Evolutionary conservation across 2,888 invertebrate genomes (phyloP).

Genomic region (Melanotus villosus): DNA sequence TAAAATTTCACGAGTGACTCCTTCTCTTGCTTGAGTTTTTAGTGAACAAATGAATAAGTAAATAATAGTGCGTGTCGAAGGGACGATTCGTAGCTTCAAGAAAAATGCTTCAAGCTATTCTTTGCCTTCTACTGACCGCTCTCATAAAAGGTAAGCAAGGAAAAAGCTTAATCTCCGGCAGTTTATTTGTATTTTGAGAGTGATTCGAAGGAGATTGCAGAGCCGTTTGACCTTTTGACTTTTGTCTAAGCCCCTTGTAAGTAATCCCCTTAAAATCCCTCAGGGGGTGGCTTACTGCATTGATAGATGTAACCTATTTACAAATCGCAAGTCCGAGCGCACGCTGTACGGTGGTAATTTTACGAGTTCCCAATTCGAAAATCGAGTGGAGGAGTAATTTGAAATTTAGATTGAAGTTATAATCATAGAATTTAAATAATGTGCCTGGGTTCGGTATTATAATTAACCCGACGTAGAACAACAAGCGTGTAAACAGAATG

Average conservation of each 20-base stretch:
- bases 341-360: not conserved
- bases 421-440: too few relatives aligned
- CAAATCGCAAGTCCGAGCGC: not conserved
- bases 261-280: slow-evolving; percentile 11
- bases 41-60: slow-evolving; percentile 38
- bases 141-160: slow-evolving; percentile 36
- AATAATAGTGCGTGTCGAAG: slow-evolving; percentile 4
- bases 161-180: not conserved
- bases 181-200: slow-evolving; percentile 18
- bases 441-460: too few relatives aligned
- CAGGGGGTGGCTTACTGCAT: not conserved
- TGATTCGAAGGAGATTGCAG: too few relatives aligned
- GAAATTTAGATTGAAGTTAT: too few relatives aligned
- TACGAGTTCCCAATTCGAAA: too few relatives aligned
- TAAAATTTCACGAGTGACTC: slow-evolving; percentile 40
- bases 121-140: slow-evolving; percentile 10
- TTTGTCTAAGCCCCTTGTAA: not conserved
- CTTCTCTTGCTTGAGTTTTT: slow-evolving; percentile 17
- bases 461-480: too few relatives aligned
- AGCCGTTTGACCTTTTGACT: slow-evolving; percentile 9
- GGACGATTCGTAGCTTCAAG: too few relatives aligned
- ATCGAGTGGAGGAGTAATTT: not conserved
- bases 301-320: not conserved
- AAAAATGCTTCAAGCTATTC: slow-evolving; percentile 22
- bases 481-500: too few relatives aligned